Conservation (phyloP, 1,140 invertebrate species). For the Listronotus oregonensis region DNA sequence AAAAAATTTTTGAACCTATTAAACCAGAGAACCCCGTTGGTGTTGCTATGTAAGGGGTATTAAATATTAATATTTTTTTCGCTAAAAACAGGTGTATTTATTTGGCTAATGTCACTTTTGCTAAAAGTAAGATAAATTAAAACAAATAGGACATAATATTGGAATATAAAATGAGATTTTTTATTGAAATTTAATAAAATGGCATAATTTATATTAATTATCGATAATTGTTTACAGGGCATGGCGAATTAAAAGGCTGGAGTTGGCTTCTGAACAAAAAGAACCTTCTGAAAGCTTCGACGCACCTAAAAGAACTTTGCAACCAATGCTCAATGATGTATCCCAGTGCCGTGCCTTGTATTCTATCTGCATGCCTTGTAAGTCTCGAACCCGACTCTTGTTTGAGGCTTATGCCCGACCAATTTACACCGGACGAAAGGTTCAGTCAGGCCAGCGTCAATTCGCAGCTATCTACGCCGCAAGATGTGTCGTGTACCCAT, state of each 20-base stretch:
- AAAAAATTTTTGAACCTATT: no score
- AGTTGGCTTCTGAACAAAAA: constrained; percentile 90
- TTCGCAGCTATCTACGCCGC: constrained; percentile 84
- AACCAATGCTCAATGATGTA: constrained; percentile 83
- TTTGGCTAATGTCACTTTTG: no score
- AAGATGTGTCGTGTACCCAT: constrained; percentile 96
- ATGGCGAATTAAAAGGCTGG: constrained; percentile 71
- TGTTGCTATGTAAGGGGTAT: no score
- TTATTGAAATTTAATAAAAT: no score
- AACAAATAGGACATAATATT: no score
- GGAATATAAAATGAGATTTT: no score
- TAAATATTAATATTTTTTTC: no score
- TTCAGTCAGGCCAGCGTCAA: constrained; percentile 85
- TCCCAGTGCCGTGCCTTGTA: constrained; percentile 80
- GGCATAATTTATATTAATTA: neutral
- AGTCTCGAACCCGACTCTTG: constrained; percentile 93
- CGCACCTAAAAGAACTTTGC: constrained; percentile 88
- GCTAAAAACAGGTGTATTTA: no score
- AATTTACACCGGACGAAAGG: constrained; percentile 89
- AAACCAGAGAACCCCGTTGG: no score
- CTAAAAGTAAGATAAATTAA: no score
- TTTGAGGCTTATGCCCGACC: constrained; percentile 93
- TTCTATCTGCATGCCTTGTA: constrained; percentile 95
- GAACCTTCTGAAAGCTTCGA: constrained; percentile 84
- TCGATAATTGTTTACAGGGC: constrained; percentile 29